Evolutionary conservation across 2,113 vertebrate genomes (phyloP), one percentile per base, ranked within the genome.

Genomic region (Melanotaenia duboulayi): DNA sequence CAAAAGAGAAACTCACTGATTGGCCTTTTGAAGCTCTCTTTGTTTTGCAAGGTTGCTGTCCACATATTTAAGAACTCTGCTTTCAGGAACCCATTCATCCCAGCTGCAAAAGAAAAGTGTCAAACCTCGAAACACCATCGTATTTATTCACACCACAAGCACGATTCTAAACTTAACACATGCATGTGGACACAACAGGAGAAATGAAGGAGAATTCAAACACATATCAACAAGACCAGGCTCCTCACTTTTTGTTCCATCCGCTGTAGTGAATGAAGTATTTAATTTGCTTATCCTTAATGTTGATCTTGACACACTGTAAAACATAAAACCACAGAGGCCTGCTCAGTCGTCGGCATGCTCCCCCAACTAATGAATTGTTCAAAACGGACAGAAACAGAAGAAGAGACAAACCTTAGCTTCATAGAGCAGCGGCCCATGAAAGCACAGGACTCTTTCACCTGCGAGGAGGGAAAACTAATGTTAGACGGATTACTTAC

Each of bases 81-180:
- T 99, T 94, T 99, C 97, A 90, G 98, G 97, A 94, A 99, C 97
- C 97, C 97, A 99, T 95, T 99, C 97, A 96, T 99, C 97, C 97
- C 98, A 99, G 93, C 97, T 99, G 81, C 37, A 84, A 85, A 22
- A 77, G 10, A 63, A 42, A 11, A 0, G 74, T 9, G 0, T 44
- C 19, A 74, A 5, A 58, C 35, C 17, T 23, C 64, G 4, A 80
- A 65, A 56, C 19, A 42, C n/a, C 4, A 48, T n/a, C 10, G 22
- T 16, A 61, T 11, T 0, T 8, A 37, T 37, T 72, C 25, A 8
- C 13, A 48, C 37, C 17, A 35, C 20, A 39, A 16, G 51, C 1
- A 61, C 6, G 28, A 28, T 28, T 3, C 3, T 28, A 28, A 28
- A 28, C 28, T 28, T n/a, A 6, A 49, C 35, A 50, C 17, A 37